These are phyloP conservation scores for Dermochelys coriacea DNA, from an alignment of 2,797 vertebrate species.

Conservation along the genomic window DNA sequence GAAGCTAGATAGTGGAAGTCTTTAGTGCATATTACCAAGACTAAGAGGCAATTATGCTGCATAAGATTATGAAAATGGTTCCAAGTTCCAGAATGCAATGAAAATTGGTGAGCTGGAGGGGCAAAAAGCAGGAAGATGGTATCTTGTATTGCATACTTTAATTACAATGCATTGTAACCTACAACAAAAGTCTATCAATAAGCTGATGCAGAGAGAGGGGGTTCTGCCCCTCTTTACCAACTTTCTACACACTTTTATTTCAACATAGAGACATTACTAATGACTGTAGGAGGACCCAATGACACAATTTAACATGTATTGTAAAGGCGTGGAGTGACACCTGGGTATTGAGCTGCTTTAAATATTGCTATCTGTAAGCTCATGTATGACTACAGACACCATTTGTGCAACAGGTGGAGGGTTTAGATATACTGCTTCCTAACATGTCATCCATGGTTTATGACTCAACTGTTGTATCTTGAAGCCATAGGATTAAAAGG, in stretches of 20 bases:
- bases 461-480: neutral
- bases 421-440: neutral
- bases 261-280: neutral
- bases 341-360: neutral
- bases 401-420: no score
- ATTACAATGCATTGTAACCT: neutral
- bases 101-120: neutral
- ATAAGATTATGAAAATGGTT: neutral
- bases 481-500: neutral
- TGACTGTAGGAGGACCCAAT: neutral
- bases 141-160: neutral
- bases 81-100: neutral
- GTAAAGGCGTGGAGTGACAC: neutral
- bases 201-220: neutral
- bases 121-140: neutral
- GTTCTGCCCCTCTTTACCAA: neutral
- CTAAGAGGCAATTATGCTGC: neutral
- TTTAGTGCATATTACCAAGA: neutral
- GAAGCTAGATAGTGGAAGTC: neutral
- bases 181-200: neutral
- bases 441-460: neutral
- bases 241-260: neutral
- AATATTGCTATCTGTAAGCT: neutral
- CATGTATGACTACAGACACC: neutral
- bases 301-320: neutral